A percentile compares a stretch with the other conserved stretches of the same genome.
Conservation (phyloP, 2,888 invertebrate genomes). For the Pantelozetes paolii region DNA sequence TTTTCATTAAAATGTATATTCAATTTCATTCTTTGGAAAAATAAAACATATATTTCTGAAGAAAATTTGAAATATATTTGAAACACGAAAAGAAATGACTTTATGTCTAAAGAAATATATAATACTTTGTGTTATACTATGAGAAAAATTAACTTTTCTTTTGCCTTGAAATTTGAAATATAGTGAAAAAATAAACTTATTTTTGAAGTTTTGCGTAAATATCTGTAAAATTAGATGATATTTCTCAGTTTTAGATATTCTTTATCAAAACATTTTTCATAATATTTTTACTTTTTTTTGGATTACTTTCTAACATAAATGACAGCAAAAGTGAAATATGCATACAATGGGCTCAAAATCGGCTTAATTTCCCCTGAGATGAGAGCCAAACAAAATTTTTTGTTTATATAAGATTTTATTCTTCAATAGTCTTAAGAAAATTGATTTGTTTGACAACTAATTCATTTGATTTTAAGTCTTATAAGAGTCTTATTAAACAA, state of each 20-base stretch:
- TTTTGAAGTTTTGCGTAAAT: background rate
- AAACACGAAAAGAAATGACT: too few relatives aligned
- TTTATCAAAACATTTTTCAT: constrained; percentile 10
- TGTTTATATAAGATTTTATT: background rate
- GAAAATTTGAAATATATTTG: too few relatives aligned
- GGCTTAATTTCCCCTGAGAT: background rate
- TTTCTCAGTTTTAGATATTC: constrained; percentile 2
- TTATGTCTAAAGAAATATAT: too few relatives aligned
- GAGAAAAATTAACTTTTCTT: too few relatives aligned
- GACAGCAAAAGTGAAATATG: background rate
- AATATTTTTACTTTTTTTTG: background rate
- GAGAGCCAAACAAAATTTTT: background rate
- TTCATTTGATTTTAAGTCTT: too few relatives aligned
- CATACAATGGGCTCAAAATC: background rate
- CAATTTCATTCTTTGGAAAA: too few relatives aligned
- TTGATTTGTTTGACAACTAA: background rate
- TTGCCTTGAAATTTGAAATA: too few relatives aligned
- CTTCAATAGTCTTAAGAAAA: background rate
- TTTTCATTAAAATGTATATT: too few relatives aligned
- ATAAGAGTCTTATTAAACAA: too few relatives aligned
- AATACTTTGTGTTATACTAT: too few relatives aligned
- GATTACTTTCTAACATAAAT: background rate
- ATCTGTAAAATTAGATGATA: background rate
- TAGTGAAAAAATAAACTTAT: background rate
- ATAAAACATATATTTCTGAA: too few relatives aligned